A percentile compares a stretch with the other conserved stretches of the same genome.
phyloP scores from a whole-genome alignment of 2,113 vertebrate genomes.

The Platanista minor region DNA sequence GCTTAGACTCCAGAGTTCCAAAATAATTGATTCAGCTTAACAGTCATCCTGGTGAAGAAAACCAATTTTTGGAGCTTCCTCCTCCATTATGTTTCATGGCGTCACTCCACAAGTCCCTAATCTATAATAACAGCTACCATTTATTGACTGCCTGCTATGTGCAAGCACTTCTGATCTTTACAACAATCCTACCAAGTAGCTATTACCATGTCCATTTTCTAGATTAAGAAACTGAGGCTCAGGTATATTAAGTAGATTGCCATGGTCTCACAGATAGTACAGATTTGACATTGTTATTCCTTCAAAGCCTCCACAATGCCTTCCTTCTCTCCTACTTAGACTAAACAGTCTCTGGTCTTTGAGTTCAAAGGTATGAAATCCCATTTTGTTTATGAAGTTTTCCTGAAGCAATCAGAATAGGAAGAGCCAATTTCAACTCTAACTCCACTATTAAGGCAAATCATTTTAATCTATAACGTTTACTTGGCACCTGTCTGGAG shows the following conservation, averaged over 20 bases:
- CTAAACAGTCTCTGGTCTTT: neutral
- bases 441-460: neutral
- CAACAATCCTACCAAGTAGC: neutral
- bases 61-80: neutral
- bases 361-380: conserved; percentile 7
- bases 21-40: conserved; percentile 2
- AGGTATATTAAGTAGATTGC: neutral
- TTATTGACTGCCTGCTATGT: neutral
- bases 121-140: neutral
- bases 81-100: neutral
- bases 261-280: neutral
- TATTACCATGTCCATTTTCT: neutral
- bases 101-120: neutral
- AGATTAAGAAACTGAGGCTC: conserved; percentile 15
- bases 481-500: neutral
- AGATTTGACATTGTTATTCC: conserved; percentile 2
- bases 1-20: neutral
- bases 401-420: conserved; percentile 18
- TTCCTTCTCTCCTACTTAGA: neutral
- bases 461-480: neutral
- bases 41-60: neutral
- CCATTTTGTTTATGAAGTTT: conserved; percentile 13
- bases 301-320: neutral
- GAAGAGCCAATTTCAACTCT: neutral
- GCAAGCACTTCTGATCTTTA: neutral